Evolutionary conservation across 2,797 vertebrate genomes (phyloP), one percentile per base, ranked within the genome.

Genomic region (Parambassis ranga): DNA sequence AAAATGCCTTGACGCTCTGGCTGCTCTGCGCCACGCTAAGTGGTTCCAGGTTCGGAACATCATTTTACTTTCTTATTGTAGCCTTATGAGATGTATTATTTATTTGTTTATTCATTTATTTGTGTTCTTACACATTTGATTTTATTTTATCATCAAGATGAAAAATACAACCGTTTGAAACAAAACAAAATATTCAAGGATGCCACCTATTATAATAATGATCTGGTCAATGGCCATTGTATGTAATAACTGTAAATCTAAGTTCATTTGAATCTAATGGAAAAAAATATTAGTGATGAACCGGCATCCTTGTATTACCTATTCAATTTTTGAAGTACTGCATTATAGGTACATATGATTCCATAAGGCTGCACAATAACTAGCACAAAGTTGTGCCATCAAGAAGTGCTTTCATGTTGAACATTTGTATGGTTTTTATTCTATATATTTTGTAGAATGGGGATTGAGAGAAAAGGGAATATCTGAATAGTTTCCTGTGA

Each of bases 1-100:
- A 98, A 99, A 98, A 96, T 99, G 98, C 96, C 98, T 98, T 97
- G 97, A 98, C 95, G 98, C 97, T 98, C 97, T 99, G 96, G 96
- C 98, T 96, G 97, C 97, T 94, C 98, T 99, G 94, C 98, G 98
- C 96, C 98, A 99, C 96, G 96, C 98, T 97, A 99, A 99, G 98
- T 99, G 98, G 98, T 99, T 99, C 96, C 98, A 99, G 98, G 98
- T 99, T 99, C 93, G 98, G 94, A 98, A 95, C 96, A 98, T 98
- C 94, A 98, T 99, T 98, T 98, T 98, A 96, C 93, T 98, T 98
- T 96, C 92, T 97, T 97, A 91, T 94, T 97, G 97, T 98, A 97
- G 96, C 97, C 96, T 99, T 99, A 99, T 99, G 98, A 95, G 95
- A 97, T 91, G 83, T 77, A 84, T 89, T 75, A 41, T 88, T 78